Evolutionary conservation across 2,888 invertebrate species (phyloP), one percentile per base, ranked within the genome.

Genomic region (Watsonalla cultraria): DNA sequence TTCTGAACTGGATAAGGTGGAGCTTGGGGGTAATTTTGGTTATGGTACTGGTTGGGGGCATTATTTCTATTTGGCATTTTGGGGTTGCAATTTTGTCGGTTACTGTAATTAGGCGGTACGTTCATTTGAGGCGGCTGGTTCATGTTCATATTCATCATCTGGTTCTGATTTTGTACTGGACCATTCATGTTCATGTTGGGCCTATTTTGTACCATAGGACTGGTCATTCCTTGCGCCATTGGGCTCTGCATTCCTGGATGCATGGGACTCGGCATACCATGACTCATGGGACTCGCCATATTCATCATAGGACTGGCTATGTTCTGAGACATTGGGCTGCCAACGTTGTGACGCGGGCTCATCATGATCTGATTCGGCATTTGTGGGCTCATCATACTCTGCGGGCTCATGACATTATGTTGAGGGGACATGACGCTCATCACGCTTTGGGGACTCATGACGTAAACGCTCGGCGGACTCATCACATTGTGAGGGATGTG

Each of bases 391-490:
- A 89, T 82, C 8, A 89, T 61, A 48, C 86, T 87, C 59, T 89
- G 88, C 0, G 90, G 90, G 55, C 90, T 90, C 90, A 90, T 88
- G 0, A 84, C 86, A 46, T 87, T 89, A 54, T 90, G 86, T 62
- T 85, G 89, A 5, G 89, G 88, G 45, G 88, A 89, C 88, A 89
- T 89, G n/a, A 89, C 89, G 53, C 89, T 90, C 89, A 89, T 88
- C 1, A 83, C 86, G 54, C 86, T 90, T 58, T 89, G 90, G 0
- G 91, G 91, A 54, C 91, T 91, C 87, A 91, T 88, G 0, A 90
- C 86, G 54, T 87, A 86, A 0, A 80, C 79, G 54, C 84, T 89
- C 0, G 86, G 86, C 13, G 89, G 89, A 61, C 90, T 90, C 90
- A 90, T 90, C 2, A 90, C 82, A 53, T 67, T 81, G 50, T 81